A percentile compares a stretch with the other conserved stretches of the same genome.
These are phyloP conservation scores for Burhinus bistriatus DNA, from an alignment of 2,113 vertebrate genomes.

Conservation along the genomic window DNA sequence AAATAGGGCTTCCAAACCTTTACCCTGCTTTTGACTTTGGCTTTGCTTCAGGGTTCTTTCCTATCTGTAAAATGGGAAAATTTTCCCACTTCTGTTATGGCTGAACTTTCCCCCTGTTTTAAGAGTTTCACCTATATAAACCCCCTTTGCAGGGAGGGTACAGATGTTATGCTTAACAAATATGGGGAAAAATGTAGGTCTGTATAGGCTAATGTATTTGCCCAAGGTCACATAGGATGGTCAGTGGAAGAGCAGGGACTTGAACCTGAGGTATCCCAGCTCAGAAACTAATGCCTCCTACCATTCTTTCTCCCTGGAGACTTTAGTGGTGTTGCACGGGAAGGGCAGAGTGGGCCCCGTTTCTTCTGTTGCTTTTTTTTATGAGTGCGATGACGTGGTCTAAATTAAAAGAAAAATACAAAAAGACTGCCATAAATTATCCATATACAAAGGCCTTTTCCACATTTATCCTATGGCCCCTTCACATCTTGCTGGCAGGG, in stretches of 20 bases:
- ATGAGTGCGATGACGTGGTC: conserved; percentile 66
- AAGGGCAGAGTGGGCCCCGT: conserved; percentile 60
- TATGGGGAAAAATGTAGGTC: not conserved
- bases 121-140: not conserved
- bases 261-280: conserved; percentile 46
- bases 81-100: not conserved
- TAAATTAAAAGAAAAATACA: conserved; percentile 67
- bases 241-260: conserved; percentile 33
- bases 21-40: not conserved
- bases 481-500: not conserved
- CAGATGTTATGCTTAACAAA: not conserved
- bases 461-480: not conserved
- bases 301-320: conserved; percentile 68
- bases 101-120: not conserved
- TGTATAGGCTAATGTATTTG: not conserved
- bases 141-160: not conserved
- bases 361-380: conserved; percentile 72
- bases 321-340: conserved; percentile 65
- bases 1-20: not conserved
- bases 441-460: conserved; percentile 29
- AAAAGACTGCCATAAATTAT: conserved; percentile 59
- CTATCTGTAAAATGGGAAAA: not conserved
- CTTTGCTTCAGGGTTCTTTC: not conserved
- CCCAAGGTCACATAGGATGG: not conserved
- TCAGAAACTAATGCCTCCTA: conserved; percentile 65